Evolutionary conservation across 2,888 invertebrate species (phyloP).

Genomic region (Dyspetes luteomarginatus): DNA sequence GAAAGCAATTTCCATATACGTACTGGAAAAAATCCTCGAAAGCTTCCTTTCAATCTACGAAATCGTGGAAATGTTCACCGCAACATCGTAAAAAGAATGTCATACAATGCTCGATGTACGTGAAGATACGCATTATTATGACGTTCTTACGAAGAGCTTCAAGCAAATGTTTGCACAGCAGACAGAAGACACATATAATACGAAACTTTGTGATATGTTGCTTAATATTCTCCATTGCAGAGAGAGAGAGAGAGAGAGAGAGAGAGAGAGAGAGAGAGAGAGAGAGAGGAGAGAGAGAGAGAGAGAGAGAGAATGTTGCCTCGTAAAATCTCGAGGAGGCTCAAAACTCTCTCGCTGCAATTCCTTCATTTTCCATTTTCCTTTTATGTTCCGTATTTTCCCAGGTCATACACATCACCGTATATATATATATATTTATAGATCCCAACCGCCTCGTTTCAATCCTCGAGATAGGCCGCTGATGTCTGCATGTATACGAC

Average conservation of each 20-base stretch:
- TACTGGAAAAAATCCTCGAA: no score
- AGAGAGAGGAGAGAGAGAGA: no score
- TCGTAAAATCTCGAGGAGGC: slow-evolving; percentile 13
- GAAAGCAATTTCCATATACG: background rate
- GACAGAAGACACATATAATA: slow-evolving; percentile 16
- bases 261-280: no score
- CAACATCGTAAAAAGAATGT: background rate
- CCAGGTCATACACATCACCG: background rate
- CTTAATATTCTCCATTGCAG: slow-evolving; percentile 8
- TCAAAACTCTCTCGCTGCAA: background rate
- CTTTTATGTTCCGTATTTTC: slow-evolving; percentile 8
- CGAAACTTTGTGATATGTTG: slow-evolving; percentile 6
- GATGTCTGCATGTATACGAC: slow-evolving; percentile 20
- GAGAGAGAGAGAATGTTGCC: no score
- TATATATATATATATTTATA: background rate
- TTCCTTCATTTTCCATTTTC: slow-evolving; percentile 7
- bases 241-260: no score
- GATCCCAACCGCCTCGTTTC: slow-evolving; percentile 22
- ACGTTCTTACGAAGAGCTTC: background rate
- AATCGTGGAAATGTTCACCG: background rate
- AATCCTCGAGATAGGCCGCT: slow-evolving; percentile 15
- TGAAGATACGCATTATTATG: background rate
- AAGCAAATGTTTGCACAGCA: background rate
- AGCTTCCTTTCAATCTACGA: no score
- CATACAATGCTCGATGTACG: background rate